A percentile compares a stretch with the other conserved stretches of the same genome.
Conservation (phyloP, 2,888 invertebrate genomes). For the Antheraea yamamai region DNA sequence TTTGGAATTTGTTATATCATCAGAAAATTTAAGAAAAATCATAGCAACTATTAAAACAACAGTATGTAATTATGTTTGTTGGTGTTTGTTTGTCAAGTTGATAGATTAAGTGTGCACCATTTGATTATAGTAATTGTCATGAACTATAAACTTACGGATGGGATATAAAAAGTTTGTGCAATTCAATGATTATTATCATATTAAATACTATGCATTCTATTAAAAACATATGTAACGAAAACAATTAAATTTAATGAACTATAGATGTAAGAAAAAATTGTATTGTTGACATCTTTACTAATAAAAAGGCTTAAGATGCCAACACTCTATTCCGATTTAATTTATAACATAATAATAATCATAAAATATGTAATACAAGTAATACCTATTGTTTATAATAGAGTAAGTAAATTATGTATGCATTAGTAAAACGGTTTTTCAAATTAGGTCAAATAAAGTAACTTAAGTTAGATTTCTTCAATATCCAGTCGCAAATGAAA, state of each 20-base stretch:
- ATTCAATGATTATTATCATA: background rate
- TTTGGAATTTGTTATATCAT: background rate
- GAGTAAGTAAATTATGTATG: conserved; percentile 34
- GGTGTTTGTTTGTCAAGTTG: background rate
- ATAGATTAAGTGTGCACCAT: background rate
- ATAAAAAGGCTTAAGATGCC: background rate
- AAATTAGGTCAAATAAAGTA: conserved; percentile 45
- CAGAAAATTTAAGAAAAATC: background rate
- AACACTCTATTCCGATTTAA: conserved; percentile 1
- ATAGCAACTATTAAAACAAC: background rate
- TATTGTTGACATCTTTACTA: background rate
- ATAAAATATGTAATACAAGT: background rate
- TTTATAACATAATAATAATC: background rate
- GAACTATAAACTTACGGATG: background rate
- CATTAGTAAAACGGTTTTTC: conserved; percentile 48
- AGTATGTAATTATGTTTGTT: background rate
- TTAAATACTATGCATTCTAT: background rate
- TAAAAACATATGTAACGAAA: background rate
- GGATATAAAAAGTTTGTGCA: background rate
- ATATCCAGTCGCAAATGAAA: conserved; percentile 73
- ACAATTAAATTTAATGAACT: background rate
- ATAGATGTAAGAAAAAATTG: background rate
- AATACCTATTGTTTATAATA: background rate
- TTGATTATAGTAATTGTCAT: background rate
- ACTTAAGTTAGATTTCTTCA: conserved; percentile 66